These are phyloP conservation scores for Emmelina monodactyla DNA, from an alignment of 2,888 invertebrate genomes.

Conservation along the genomic window DNA sequence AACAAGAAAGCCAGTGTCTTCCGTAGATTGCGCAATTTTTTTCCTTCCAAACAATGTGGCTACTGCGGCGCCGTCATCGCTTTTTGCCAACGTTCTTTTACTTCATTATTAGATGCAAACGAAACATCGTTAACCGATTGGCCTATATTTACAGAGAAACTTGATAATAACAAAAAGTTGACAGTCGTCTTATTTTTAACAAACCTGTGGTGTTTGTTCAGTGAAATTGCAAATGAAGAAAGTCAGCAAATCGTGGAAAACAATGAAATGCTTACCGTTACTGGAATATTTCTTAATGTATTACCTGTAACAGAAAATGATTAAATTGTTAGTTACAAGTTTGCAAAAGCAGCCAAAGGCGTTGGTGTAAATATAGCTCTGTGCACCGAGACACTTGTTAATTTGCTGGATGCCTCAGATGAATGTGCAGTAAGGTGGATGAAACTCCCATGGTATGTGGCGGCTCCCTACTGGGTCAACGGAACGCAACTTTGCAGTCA, in stretches of 20 bases:
- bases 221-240: no score
- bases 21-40: conserved; percentile 19
- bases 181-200: no score
- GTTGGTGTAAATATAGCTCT: no score
- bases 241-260: no score
- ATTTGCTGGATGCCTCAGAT: no score
- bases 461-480: conserved; percentile 43
- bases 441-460: conserved; percentile 37
- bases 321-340: no score
- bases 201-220: no score
- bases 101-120: not conserved
- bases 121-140: conserved; percentile 8
- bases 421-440: conserved; percentile 31
- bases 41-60: conserved; percentile 29
- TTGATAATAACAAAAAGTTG: not conserved
- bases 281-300: no score
- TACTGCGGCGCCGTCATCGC: conserved; percentile 27
- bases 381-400: no score
- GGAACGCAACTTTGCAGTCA: conserved; percentile 35
- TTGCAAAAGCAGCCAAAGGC: no score
- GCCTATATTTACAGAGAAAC: conserved; percentile 6
- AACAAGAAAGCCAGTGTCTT: no score
- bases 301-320: conserved; percentile 7
- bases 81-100: conserved; percentile 33
- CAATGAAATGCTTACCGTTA: no score